Conservation (phyloP, 2,888 invertebrate genomes). For the Ormyrus thymus region DNA sequence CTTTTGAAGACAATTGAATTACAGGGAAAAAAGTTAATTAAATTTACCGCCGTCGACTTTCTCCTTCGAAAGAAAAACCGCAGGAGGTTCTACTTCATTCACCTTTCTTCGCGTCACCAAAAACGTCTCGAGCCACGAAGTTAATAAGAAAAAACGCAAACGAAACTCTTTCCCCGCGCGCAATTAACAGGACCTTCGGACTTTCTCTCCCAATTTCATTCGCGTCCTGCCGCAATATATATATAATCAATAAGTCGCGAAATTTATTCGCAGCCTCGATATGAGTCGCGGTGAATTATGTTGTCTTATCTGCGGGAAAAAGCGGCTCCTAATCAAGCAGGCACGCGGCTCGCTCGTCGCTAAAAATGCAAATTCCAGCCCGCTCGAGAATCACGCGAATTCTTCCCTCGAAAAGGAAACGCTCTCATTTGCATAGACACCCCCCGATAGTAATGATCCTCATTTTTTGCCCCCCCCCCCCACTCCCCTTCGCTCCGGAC, state of each 20-base stretch:
- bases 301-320: slow-evolving; percentile 30
- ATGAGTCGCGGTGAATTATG: slow-evolving; percentile 41
- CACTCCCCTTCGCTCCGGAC: not conserved
- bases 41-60: no score
- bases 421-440: slow-evolving; percentile 64
- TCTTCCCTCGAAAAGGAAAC: slow-evolving; percentile 29
- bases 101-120: no score
- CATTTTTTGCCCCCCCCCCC: slow-evolving; percentile 46
- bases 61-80: no score
- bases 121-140: not conserved
- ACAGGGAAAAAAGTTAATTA: no score
- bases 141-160: not conserved
- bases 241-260: not conserved
- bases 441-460: slow-evolving; percentile 65
- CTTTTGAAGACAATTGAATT: no score
- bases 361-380: slow-evolving; percentile 71
- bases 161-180: no score
- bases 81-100: no score
- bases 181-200: no score
- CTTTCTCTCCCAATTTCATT: no score
- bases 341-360: slow-evolving; percentile 62
- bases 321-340: slow-evolving; percentile 69
- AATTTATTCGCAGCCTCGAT: slow-evolving; percentile 18
- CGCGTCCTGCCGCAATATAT: no score
- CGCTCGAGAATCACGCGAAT: slow-evolving; percentile 30